A percentile compares a stretch with the other conserved stretches of the same genome.
Conservation (phyloP, 2,888 invertebrate genomes). For the Micropterix aruncella region DNA sequence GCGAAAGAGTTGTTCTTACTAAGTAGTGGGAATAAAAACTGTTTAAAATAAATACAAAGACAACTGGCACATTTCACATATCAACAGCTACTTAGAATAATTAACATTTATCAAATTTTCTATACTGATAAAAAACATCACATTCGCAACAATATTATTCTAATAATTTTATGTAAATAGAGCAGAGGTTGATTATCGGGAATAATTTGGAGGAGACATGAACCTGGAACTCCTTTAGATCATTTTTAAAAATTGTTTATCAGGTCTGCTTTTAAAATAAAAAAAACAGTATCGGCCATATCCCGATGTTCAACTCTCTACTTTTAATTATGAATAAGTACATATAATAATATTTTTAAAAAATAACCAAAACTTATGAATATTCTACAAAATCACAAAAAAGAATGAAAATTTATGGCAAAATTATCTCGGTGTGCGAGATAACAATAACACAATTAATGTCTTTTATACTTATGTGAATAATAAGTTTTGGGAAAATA, state of each 20-base stretch:
- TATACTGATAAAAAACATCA: too few relatives aligned
- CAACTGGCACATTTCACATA: too few relatives aligned
- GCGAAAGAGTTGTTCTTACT: too few relatives aligned
- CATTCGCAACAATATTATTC: too few relatives aligned
- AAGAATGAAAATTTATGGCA: not conserved
- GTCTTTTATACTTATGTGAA: not conserved
- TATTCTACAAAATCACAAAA: constrained; percentile 2
- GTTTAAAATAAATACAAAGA: too few relatives aligned
- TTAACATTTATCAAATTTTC: too few relatives aligned
- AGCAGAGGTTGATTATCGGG: too few relatives aligned
- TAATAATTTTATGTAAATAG: too few relatives aligned
- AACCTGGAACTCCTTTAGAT: too few relatives aligned
- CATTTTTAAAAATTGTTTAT: not conserved
- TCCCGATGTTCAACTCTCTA: not conserved
- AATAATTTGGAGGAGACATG: too few relatives aligned
- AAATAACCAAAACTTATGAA: not conserved
- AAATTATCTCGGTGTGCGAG: not conserved
- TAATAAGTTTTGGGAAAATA: not conserved
- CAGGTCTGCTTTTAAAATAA: not conserved
- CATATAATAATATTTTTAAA: not conserved
- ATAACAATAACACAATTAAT: not conserved
- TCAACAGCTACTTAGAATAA: too few relatives aligned
- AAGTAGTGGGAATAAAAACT: too few relatives aligned
- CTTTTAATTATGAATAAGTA: not conserved
- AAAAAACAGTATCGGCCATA: not conserved